Base-by-base conservation (phyloP, 1,140 invertebrate genomes). In the Rhyzopertha dominica region DNA sequence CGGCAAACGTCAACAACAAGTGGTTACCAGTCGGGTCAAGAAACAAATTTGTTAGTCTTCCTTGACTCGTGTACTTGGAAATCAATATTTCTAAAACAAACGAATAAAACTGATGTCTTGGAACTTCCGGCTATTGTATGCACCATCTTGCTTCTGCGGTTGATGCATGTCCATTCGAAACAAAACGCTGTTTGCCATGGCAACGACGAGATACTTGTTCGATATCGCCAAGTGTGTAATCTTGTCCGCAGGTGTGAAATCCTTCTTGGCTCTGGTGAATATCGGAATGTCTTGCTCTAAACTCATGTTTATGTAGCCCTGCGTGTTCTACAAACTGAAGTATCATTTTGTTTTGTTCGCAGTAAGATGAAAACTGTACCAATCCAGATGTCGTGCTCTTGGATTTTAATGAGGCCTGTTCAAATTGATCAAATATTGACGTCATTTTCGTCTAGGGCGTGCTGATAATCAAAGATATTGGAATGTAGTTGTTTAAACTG, bases 1-100 rank as follows among this genome's bases (percentile, higher is more conserved):
- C 74, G 8, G 76, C 68, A 46, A 92, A 79, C 28, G 82, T 77
- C 40, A 95, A 74, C 4, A 96, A 70, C 1, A 92, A 68, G 70
- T 96, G 92, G 56, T 84, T 76, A 0, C 91, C 93, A 24, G 84
- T 79, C 4, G 88, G 88, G 71, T 96, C 92, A 18, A 95, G 66
- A 66, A 89, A 95, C 42, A 96, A 66, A 41, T 81, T 80, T 8
- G 74, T 77, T 25, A 82, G 68, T 66, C 77, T 80, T 72, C 75
- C 79, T 57, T 77, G 74, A 56, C 66, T 65, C 2, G 73, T 62
- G 56, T 75, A 79, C 62, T 81, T 81, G 4, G 77, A 68, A 46
- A 81, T 59, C 5, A 72, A 71, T 49, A 78, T 78, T 66, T 84
- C 82, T 76, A 43, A 14, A 63, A 46, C 18, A 52, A 63, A 56